Evolutionary conservation across 2,888 invertebrate genomes (phyloP), one percentile per base, ranked within the genome.

Genomic region (Orthosia gothica): DNA sequence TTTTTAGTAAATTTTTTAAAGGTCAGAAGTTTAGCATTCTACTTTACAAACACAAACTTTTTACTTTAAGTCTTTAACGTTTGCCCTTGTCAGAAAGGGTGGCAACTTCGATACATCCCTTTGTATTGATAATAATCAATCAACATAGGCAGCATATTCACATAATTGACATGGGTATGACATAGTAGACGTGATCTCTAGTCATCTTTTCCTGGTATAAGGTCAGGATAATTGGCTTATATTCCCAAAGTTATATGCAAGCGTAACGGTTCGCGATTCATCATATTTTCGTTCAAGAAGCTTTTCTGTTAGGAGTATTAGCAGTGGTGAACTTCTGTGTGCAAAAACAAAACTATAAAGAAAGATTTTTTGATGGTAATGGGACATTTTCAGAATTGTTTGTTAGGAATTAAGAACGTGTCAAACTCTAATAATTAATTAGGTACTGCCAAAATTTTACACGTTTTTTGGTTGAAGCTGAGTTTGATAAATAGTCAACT

Each of bases 151-250:
- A 69, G 47, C 71, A 71, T 75, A 70, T 57, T 70, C 74, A 57
- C 11, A 66, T 80, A 81, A 84, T 81, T 85, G 87, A 86, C 80
- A 76, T 64, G 87, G 85, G 86, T 85, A 72, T 77, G 85, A 85
- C 86, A 83, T 69, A 78, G 65, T 74, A 65, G 74, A 73, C 76
- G 80, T 84, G 79, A 76, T 75, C 72, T 62, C 61, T 74, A 65
- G 70, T 18, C 73, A 74, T 74, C 16, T 76, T 66, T 72, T 79
- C 66, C 61, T 69, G 74, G 54, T 72, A 57, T 40, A 64, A 77
- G 73, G 72, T 72, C 73, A 70, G n/a, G 23, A 52, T 82, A 82
- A 74, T 82, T 82, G 79, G 58, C 55, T 66, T 58, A 45, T 71
- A 20, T 63, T 70, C 18, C 20, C 52, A n/a, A 69, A 79, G 52